Base-by-base conservation (phyloP, 2,113 vertebrate species). In the Neolamprologus tretocephalus region DNA sequence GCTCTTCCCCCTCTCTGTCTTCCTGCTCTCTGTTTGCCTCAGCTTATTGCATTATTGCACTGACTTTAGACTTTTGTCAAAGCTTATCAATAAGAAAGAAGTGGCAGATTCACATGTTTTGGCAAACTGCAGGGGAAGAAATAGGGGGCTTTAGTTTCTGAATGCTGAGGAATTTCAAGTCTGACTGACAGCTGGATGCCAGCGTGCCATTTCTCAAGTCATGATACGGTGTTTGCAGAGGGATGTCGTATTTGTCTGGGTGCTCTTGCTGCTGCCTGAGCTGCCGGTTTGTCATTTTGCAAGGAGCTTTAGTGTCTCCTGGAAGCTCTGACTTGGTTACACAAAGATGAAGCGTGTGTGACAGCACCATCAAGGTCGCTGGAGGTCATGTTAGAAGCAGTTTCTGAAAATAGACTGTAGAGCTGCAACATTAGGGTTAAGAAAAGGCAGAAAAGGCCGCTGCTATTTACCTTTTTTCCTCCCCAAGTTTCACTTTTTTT, bases 71-170 rank as follows among this genome's bases (percentile, higher is more conserved):
- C 86, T 89, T 86, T 90, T 92, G 91, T 95, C 88, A 83, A 7
- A 58, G 89, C 89, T 95, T 93, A 94, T 94, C 91, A 89, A 84
- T 83, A 82, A 81, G 83, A 71, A 45, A 54, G 66, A 91, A 84
- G 92, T 95, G 94, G 86, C 92, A 92, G 86, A 93, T 90, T 90
- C 91, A 31, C 80, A 79, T 85, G 85, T 93, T 71, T 68, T 16
- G 42, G 86, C 78, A 92, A 92, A 91, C 81, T 13, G 75, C 26
- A 61, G 86, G 40, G 53, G 23, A 85, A 83, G 45, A 40, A 40
- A 10, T 23, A 79, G 40, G 55, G n/a, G 31, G 12, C 66, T 83
- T 84, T 84, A 35, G 88, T 89, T 82, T 54, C 37, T 13, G 13
- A 73, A 58, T 40, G 89, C 37, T 55, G 85, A 85, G 87, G 87